A percentile compares a stretch with the other conserved stretches of the same genome.
These are phyloP conservation scores for Sympetrum striolatum DNA, from an alignment of 2,888 invertebrate genomes.

Conservation along the genomic window DNA sequence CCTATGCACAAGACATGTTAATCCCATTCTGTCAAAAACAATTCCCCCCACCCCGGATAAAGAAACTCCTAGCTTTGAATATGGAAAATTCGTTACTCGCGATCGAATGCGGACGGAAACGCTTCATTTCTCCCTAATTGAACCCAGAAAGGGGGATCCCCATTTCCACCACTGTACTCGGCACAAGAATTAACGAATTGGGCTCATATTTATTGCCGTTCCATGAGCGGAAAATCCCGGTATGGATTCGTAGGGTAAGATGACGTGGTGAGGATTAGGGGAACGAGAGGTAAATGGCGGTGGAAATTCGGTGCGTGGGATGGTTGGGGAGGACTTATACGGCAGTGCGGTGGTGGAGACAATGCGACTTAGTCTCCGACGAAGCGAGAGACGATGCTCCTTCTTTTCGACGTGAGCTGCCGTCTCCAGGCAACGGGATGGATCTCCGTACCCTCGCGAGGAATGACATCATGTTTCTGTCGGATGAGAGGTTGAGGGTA, in stretches of 20 bases:
- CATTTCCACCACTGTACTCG: too few species aligned
- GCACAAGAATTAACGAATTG: too few species aligned
- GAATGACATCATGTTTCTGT: background rate
- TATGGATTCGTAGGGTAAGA: background rate
- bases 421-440: background rate
- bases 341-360: background rate
- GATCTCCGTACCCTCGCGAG: background rate
- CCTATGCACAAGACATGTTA: too few species aligned
- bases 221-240: too few species aligned
- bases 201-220: too few species aligned
- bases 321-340: background rate
- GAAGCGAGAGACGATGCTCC: background rate
- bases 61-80: too few species aligned
- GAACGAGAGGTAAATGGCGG: background rate
- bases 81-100: too few species aligned
- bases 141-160: too few species aligned
- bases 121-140: too few species aligned
- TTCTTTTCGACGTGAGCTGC: background rate
- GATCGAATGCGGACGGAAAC: too few species aligned
- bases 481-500: background rate
- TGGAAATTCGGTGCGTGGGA: background rate
- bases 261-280: background rate
- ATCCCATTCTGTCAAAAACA: too few species aligned
- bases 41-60: too few species aligned
- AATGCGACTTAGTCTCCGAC: background rate